Evolutionary conservation across 2,797 vertebrate species (phyloP).

Genomic region (Notamacropus eugenii): DNA sequence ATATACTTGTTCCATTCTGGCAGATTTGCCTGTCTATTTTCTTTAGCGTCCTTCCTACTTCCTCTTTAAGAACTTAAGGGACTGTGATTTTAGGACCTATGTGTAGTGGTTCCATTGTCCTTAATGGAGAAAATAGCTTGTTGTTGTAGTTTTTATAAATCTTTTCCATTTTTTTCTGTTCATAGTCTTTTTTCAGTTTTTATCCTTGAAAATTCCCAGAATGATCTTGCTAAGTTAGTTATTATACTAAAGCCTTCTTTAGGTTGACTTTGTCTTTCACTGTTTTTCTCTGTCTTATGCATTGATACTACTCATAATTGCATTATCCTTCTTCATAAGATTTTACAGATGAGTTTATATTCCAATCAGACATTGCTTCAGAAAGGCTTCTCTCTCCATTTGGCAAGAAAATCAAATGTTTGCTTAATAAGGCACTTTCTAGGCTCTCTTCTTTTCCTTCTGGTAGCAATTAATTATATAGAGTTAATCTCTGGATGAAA

Average conservation of each 20-base stretch:
- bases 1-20: neutral
- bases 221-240: neutral
- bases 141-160: neutral
- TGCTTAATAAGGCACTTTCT: neutral
- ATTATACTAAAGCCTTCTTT: neutral
- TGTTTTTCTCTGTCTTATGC: neutral
- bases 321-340: neutral
- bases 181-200: neutral
- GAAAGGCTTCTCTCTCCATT: neutral
- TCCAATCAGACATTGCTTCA: neutral
- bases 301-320: neutral
- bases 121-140: neutral
- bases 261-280: neutral
- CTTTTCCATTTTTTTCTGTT: neutral
- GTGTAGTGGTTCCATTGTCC: neutral
- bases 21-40: neutral
- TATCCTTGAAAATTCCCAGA: neutral
- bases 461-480: neutral
- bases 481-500: neutral
- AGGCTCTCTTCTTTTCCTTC: neutral
- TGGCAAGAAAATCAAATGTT: neutral
- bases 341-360: neutral
- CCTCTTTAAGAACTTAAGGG: neutral
- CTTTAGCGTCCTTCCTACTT: neutral
- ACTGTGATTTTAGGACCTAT: neutral